Base-by-base conservation (phyloP, 2,888 invertebrate genomes). In the Ditylenchus weischeri region DNA sequence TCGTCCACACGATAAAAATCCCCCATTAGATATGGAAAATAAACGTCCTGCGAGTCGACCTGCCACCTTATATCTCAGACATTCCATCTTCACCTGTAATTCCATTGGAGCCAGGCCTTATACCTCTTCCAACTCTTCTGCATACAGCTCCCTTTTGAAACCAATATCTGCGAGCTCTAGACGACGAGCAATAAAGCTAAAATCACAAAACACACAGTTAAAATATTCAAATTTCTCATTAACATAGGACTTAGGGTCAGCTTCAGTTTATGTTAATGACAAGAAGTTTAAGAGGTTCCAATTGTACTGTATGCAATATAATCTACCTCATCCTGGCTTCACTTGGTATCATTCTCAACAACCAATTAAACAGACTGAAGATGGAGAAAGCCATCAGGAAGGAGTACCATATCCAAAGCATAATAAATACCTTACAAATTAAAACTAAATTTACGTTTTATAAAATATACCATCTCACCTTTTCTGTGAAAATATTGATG, bases 401-500 rank as follows among this genome's bases (percentile, higher is more conserved):
- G 0, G 76, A 73, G 71, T 80, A 82, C 82, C 82, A 82, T 4
- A 82, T 66, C 82, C 82, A 82, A 2, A 82, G 72, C 11, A 82
- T 70, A 54, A 82, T 72, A 73, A 82, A 82, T 8, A 82, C 75
- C 79, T 78, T 29, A 29, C 62, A 18, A 65, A 59, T 13, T 19
- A 29, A 29, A 59, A 19, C 8, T 54, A 54, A 18, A 1, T 23
- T 29, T 15, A 13, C 18, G 21, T 54, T 10, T 19, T 15, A 15
- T 18, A 48, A 10, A 61, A 2, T 18, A 21, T 21, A 18, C 18
- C 54, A n/a, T 49, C 57, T 48, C 15, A 78, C 76, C 72, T 82
- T 82, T 61, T 82, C 82, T 29, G 78, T 81, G 72, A 82, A 82
- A 48, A 82, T 82, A 69, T 82, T 82, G 69, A 82, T 82, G 47